Evolutionary conservation across 1,140 invertebrate genomes (phyloP), one percentile per base, ranked within the genome.

Genomic region (Saxidomus purpurata): DNA sequence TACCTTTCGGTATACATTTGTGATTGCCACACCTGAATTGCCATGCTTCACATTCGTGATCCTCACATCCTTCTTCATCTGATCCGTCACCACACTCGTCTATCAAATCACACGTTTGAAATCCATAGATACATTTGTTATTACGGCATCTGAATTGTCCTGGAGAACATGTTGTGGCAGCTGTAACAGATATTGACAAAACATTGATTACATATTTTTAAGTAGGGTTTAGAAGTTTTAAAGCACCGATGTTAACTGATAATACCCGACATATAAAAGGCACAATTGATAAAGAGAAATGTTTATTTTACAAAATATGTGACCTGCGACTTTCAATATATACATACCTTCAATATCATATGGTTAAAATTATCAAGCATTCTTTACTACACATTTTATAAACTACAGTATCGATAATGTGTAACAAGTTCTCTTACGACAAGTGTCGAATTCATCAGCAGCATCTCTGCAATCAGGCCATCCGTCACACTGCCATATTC

Each of bases 81-180:
- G 98, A 98, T 38, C 98, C 97, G 93, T 99, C 98, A 0, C 98
- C 95, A 91, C 97, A 97, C 94, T 99, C 98, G 92, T 99, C 98
- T 17, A 97, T 97, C 1, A 98, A 98, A 94, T 99, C 99, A 94
- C 99, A 99, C 47, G 99, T 98, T 0, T 98, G 98, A 0, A 98
- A 98, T 1, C 98, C 98, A 0, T 93, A 97, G 0, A 98, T 98
- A 94, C 99, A 99, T 94, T 99, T 99, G 0, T 97, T 97, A 95
- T 99, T 99, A 43, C 97, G 97, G 95, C 99, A 99, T 94, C 99
- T 98, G 97, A 99, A 99, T 22, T 98, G 97, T 36, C 98, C 98
- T 0, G 98, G 97, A 0, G 94, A 93, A 89, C 98, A 97, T 83
- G 97, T 96, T 91, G 97, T 93, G 11, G 88, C 86, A 61, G 95